Base-by-base conservation (phyloP, 2,113 vertebrate genomes). In the Agapornis roseicollis region DNA sequence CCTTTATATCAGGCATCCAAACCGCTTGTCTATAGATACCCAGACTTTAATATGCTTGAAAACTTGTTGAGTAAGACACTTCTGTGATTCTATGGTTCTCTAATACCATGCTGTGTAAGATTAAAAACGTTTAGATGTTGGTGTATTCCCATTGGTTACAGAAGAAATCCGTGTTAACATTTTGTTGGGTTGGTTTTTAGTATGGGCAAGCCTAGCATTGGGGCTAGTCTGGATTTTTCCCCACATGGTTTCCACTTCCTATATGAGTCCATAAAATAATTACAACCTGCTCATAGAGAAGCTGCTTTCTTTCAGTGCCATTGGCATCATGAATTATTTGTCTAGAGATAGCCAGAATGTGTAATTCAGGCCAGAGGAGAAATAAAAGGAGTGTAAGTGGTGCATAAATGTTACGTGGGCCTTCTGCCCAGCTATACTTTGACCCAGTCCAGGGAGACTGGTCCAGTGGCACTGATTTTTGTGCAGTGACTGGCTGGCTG, bases 351-450 rank as follows among this genome's bases (percentile, higher is more conserved):
- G 92, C 90, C 95, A 88, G 33, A 78, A 42, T 7, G 23, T 68
- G 86, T 20, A 31, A 79, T 87, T 93, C 65, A 81, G 80, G 69
- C 93, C 91, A 79, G 89, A 79, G 80, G 42, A 85, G 89, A 77
- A 5, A n/a, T 78, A 81, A 92, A 92, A 76, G 39, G 55, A 89
- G 78, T 61, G 55, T 76, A 85, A 94, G 88, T 78, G 69, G 50
- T 64, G 64, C 90, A 63, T 74, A 84, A 90, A 93, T 71, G 83
- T 35, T 46, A 17, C 25, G 23, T 5, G 6, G 77, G 72, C 76
- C 20, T 63, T n/a, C 50, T 81, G 65, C 92, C 88, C 82, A 44
- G 2, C 25, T 80, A 2, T 23, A 0, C 50, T 93, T 63, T 70
- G 50, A 87, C 88, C 83, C 47, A 42, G 64, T 18, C 66, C 65